phyloP scores from a whole-genome alignment of 2,888 invertebrate species.

The Tyria jacobaeae region DNA sequence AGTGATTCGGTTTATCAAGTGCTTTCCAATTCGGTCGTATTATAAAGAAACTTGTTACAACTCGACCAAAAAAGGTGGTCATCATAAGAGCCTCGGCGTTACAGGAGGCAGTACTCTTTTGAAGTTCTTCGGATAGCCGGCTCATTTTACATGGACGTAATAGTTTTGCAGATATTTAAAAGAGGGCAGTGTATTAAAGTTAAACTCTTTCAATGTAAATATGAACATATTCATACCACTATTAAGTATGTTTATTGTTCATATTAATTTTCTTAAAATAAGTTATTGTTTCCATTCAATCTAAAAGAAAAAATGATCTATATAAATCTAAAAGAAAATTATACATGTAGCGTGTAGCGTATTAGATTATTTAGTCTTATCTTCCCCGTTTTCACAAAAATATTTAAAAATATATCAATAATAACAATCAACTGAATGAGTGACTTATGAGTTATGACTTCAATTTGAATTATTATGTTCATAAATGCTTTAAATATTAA shows the following conservation, averaged over 20 bases:
- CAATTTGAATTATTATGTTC: too few relatives aligned
- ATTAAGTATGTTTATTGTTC: background rate
- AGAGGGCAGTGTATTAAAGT: slow-evolving; percentile 53
- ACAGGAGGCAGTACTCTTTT: slow-evolving; percentile 12
- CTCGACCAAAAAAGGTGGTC: slow-evolving; percentile 47
- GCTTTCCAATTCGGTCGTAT: slow-evolving; percentile 52
- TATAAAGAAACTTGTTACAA: slow-evolving; percentile 54
- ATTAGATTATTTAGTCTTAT: too few relatives aligned
- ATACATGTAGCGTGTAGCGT: too few relatives aligned
- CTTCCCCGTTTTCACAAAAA: too few relatives aligned
- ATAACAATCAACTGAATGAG: too few relatives aligned
- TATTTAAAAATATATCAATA: too few relatives aligned
- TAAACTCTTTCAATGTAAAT: background rate
- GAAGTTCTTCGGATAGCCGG: slow-evolving; percentile 32
- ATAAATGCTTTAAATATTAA: too few relatives aligned
- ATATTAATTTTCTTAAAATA: background rate
- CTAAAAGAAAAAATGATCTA: too few relatives aligned
- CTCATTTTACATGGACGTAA: slow-evolving; percentile 47
- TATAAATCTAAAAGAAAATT: too few relatives aligned
- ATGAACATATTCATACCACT: background rate
- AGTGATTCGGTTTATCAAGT: background rate
- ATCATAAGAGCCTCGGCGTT: background rate
- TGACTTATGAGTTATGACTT: too few relatives aligned
- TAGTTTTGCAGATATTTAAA: slow-evolving; percentile 40
- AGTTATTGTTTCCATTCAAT: background rate